These are phyloP conservation scores for Neofelis nebulosa DNA, from an alignment of 2,113 vertebrate species.

Conservation along the genomic window DNA sequence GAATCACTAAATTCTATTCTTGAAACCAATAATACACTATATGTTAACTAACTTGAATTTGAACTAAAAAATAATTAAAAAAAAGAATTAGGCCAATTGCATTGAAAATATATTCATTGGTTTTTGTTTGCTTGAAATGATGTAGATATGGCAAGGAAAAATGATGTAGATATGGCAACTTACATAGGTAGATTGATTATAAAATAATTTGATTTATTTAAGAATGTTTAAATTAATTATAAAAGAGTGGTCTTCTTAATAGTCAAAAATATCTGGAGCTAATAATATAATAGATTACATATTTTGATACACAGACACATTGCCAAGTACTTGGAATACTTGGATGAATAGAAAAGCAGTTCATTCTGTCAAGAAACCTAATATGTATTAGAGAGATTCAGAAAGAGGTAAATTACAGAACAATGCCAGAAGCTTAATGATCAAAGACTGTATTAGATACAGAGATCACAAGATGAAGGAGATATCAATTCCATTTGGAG, in stretches of 20 bases:
- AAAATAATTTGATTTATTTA: neutral
- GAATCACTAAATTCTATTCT: too few species aligned
- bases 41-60: too few species aligned
- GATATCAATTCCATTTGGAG: neutral
- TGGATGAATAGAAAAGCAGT: neutral
- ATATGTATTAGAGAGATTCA: neutral
- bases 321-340: neutral
- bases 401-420: neutral
- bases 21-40: too few species aligned
- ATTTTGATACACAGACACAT: neutral
- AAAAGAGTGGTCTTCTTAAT: neutral
- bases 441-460: neutral
- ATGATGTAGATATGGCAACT: neutral
- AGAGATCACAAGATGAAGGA: neutral
- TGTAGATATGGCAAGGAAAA: neutral
- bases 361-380: neutral
- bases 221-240: neutral
- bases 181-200: neutral
- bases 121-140: neutral
- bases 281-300: neutral
- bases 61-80: too few species aligned
- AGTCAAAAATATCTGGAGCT: neutral
- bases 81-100: neutral
- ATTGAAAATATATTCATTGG: neutral
- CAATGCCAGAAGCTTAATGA: neutral